Base-by-base conservation (phyloP, 2,888 invertebrate species). In the Brachyopa scutellaris region DNA sequence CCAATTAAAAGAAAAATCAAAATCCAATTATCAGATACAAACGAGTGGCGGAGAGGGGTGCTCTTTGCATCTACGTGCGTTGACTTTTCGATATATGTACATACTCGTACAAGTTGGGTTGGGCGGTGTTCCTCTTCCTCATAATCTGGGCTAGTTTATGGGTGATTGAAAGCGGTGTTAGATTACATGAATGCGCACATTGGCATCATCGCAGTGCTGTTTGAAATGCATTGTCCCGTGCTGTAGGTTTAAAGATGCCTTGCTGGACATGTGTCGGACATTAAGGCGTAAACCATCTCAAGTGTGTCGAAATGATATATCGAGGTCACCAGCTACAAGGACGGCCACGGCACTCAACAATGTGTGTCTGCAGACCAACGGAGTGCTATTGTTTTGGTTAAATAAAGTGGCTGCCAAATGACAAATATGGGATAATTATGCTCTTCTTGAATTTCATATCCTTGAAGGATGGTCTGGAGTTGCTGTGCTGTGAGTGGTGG, bases 1-100 rank as follows among this genome's bases (percentile, higher is more conserved):
- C 67, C 76, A 76, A 77, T 77, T 77, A 79, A 79, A 79, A 36
- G 64, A 45, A 61, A 66, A 66, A 79, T 79, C 64, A 66, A 72
- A 78, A 72, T 78, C 57, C 78, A 78, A 72, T 78, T 78, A 78
- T 59, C 64, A 64, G 62, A 64, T 66, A 55, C 38, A 45, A 38
- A 31, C 36, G 19, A 13, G 11, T n/a, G n/a, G 0, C 1, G 64
- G 2, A 6, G 59, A 49, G 47, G 57, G 66, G 64, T 59, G 67
- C 36, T 66, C 45, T 61, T 42, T 45, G 26, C 17, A 26, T 38
- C 13, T 55, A 70, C 77, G 69, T 69, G 77, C 47, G n/a, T 62
- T 77, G 69, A 77, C 55, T 77, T 77, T 47, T 77, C 23, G 67
- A 76, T 59, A 57, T 4, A n/a, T n/a, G n/a, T n/a, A n/a, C n/a